These are phyloP conservation scores for Catagonus wagneri DNA, from an alignment of 2,113 vertebrate species.

Conservation along the genomic window DNA sequence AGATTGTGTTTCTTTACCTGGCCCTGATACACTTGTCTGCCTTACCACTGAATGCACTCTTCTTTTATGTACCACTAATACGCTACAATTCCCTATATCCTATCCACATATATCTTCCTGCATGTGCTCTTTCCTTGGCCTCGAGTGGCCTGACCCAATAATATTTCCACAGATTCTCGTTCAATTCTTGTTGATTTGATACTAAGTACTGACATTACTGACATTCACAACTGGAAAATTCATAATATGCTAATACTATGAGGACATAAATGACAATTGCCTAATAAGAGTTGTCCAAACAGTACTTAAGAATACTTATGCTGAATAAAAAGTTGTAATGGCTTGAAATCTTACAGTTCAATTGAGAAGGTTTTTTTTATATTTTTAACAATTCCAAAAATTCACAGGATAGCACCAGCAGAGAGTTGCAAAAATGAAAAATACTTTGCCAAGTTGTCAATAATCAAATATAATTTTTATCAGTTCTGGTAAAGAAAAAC, in stretches of 20 bases:
- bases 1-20: neutral
- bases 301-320: neutral
- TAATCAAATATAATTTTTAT: neutral
- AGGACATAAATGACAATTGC: neutral
- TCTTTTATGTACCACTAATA: neutral
- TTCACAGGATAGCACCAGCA: neutral
- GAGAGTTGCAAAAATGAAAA: neutral
- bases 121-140: neutral
- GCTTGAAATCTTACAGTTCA: neutral
- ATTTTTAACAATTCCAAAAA: neutral
- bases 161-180: neutral
- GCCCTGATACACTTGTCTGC: neutral
- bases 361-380: neutral
- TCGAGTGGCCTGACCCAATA: neutral
- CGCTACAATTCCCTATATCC: neutral
- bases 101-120: neutral
- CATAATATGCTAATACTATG: neutral
- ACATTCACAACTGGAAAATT: slow-evolving; percentile 19
- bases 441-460: neutral
- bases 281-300: neutral
- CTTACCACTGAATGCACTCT: neutral
- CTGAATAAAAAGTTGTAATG: neutral
- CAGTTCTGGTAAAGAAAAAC: neutral
- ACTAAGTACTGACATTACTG: neutral
- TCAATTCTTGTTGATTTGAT: neutral